Base-by-base conservation (phyloP, 2,113 vertebrate species). In the Poeciliopsis retropinna region DNA sequence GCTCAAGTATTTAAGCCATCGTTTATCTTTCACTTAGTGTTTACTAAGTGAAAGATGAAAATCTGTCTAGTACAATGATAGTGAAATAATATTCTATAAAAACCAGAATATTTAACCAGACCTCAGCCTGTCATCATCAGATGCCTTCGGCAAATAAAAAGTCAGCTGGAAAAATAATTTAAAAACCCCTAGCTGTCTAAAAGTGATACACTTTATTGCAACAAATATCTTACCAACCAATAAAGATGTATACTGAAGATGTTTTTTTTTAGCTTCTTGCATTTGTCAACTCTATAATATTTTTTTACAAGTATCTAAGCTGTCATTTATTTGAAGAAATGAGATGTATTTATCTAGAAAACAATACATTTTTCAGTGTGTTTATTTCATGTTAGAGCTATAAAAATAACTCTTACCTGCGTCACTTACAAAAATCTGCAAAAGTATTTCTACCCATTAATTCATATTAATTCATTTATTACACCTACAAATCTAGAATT, bases 21-120 rank as follows among this genome's bases (percentile, higher is more conserved):
- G n/a, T n/a, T n/a, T n/a, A n/a, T n/a, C n/a, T n/a, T n/a, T n/a
- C n/a, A n/a, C n/a, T n/a, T n/a, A n/a, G n/a, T n/a, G n/a, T n/a
- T n/a, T n/a, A n/a, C 34, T 11, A 37, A 37, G 34, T n/a, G 28
- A 69, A 67, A 75, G 92, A 92, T 93, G 77, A 91, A 76, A 72
- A 88, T 92, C 87, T 78, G 28, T 82, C 60, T 82, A 87, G 88
- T 82, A 93, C 92, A 92, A 91, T 94, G 90, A 87, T 82, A 79
- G 83, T 68, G 82, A 87, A 92, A 89, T 85, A 92, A 92, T 85
- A 87, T 88, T 88, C 76, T 78, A 77, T 72, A 64, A 85, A 37
- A 90, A 86, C 86, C 91, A 92, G 88, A 92, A 90, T 91, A 88
- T 76, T 37, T 73, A 79, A 71, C 79, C 57, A 77, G 78, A 80